Evolutionary conservation across 2,113 vertebrate genomes (phyloP), one percentile per base, ranked within the genome.

Genomic region (Mola mola): DNA sequence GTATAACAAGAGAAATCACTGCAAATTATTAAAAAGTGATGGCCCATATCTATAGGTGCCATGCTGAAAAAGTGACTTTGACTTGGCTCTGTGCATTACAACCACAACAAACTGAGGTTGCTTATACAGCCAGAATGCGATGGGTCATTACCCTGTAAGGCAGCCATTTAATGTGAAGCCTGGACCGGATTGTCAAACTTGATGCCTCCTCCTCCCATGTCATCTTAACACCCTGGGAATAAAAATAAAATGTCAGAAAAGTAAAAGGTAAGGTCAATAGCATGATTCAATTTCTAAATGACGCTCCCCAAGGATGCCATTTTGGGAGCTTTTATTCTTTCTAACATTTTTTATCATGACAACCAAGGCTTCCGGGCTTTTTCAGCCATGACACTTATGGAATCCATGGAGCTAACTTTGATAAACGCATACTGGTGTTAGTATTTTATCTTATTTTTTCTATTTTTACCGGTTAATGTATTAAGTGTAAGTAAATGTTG

Each of bases 271-370:
- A 57, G 37, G 26, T 26, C 17, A 42, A 42, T 59, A 62, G 40
- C 41, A 50, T 48, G 51, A 63, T 20, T 53, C 46, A 24, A 26
- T 49, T 57, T 63, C 37, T 11, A 42, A 57, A 76, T 29, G 58
- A 57, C 47, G 46, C 21, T 9, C 28, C 38, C 10, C 22, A 33
- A 60, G 43, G 59, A 57, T 31, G 34, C 28, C 50, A 57, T 52
- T 55, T 46, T 38, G 17, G 22, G 31, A 59, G 33, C 25, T 46
- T 62, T 63, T 57, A 38, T 36, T 43, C 46, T 48, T 75, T 7
- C 46, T 46, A 60, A 53, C 21, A 21, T 37, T 25, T 33, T 56
- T 51, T 22, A 42, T 48, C 47, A 46, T 51, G 49, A 62, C 13
- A 62, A 16, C 8, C 3, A 17, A 33, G n/a, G 42, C 47, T 44